These are phyloP conservation scores for Spilarctia lutea DNA, from an alignment of 2,888 invertebrate species.

Conservation along the genomic window DNA sequence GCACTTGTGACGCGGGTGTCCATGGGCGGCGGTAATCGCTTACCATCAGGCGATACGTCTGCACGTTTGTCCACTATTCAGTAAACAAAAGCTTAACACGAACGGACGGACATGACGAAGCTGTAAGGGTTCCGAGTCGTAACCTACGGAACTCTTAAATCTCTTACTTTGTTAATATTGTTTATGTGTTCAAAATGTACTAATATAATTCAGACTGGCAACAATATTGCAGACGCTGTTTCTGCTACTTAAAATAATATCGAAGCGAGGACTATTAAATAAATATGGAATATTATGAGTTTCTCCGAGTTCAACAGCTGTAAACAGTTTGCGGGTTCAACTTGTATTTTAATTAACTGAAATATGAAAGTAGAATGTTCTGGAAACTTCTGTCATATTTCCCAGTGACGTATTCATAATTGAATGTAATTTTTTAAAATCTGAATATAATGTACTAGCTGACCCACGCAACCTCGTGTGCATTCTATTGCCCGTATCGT, in stretches of 20 bases:
- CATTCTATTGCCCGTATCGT: no score
- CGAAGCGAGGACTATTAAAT: not conserved
- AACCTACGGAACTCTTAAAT: no score
- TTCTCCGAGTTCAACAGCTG: not conserved
- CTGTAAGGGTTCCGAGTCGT: no score
- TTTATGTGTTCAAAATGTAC: not conserved
- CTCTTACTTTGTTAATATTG: not conserved
- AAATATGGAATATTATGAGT: constrained; percentile 1
- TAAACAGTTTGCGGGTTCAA: not conserved
- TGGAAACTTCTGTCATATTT: not conserved
- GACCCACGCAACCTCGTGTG: no score
- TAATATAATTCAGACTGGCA: not conserved
- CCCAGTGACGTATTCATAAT: not conserved
- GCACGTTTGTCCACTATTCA: no score
- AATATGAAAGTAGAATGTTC: not conserved
- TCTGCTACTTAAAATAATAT: not conserved
- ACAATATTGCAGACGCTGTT: not conserved
- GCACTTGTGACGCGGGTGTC: no score
- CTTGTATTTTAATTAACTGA: not conserved
- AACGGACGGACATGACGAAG: no score
- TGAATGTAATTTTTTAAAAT: not conserved
- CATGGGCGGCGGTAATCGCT: no score
- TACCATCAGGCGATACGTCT: no score
- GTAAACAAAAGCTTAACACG: no score
- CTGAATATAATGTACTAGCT: not conserved